Conservation (phyloP, 1,140 invertebrate genomes). For the Meloidogyne exigua region DNA sequence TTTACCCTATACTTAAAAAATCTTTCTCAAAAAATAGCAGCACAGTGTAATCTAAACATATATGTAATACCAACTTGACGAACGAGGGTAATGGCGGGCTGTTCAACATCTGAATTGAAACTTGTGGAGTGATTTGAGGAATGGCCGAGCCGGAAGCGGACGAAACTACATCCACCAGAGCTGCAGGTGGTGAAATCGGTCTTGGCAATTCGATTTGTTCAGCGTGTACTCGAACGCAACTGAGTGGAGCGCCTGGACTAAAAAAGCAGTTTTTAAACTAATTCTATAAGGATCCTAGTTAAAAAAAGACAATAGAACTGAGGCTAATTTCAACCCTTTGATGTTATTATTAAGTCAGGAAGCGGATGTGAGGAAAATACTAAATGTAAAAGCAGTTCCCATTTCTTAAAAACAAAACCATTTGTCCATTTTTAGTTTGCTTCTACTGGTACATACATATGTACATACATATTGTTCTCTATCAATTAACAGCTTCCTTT, state of each 20-base stretch:
- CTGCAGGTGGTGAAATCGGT: constrained; percentile 50
- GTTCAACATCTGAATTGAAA: constrained; percentile 11
- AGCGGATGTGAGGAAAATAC: not conserved
- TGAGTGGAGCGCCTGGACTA: constrained; percentile 43
- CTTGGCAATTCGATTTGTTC: constrained; percentile 44
- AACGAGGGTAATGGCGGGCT: constrained; percentile 36
- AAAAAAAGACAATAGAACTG: too few relatives aligned
- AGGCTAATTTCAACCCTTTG: not conserved
- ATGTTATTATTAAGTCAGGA: not conserved
- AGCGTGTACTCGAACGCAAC: constrained; percentile 37
- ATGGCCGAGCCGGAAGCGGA: not conserved
- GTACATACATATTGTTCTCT: not conserved
- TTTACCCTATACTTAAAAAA: not conserved
- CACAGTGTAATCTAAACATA: not conserved
- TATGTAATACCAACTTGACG: constrained; percentile 37
- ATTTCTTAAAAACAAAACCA: not conserved
- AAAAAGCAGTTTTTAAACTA: constrained; percentile 22
- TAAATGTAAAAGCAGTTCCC: not conserved
- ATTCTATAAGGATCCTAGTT: too few relatives aligned
- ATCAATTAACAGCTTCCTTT: not conserved
- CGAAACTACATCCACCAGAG: not conserved
- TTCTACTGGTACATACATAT: too few relatives aligned
- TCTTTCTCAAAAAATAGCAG: not conserved
- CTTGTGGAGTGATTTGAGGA: not conserved
- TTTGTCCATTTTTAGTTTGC: not conserved